Percentiles rank a stretch among this genome's conserved stretches.
Evolutionary conservation across 2,888 invertebrate species (phyloP).

Genomic region (Oligia strigilis): DNA sequence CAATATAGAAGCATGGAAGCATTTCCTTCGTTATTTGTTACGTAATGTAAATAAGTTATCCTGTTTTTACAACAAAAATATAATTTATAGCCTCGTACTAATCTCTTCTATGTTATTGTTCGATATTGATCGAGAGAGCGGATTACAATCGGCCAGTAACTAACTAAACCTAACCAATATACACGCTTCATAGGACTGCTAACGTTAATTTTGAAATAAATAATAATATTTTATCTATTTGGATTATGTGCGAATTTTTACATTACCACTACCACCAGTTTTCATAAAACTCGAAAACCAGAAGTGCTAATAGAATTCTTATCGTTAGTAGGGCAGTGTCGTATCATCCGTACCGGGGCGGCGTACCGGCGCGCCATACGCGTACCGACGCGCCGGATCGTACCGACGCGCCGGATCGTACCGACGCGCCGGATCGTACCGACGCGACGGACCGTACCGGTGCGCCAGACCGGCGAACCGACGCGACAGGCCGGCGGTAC

Average conservation of each 20-base stretch:
- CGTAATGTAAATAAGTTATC: constrained; percentile 48
- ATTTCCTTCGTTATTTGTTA: constrained; percentile 59
- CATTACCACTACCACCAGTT: constrained; percentile 64
- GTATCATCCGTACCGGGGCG: constrained; percentile 53
- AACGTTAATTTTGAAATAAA: constrained; percentile 48
- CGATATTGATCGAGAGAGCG: constrained; percentile 59
- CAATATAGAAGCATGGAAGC: constrained; percentile 59
- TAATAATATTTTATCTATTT: constrained; percentile 43
- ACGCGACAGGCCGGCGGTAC: background rate
- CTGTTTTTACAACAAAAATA: constrained; percentile 51
- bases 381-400: background rate
- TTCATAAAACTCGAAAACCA: constrained; percentile 69
- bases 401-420: background rate
- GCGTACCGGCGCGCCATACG: background rate
- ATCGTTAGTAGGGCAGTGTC: constrained; percentile 77
- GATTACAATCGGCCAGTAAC: constrained; percentile 32
- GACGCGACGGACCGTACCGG: background rate
- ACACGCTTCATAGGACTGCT: constrained; percentile 14
- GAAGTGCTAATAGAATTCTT: constrained; percentile 69
- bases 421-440: no score
- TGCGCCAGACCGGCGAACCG: constrained; percentile 7
- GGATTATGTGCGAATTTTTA: constrained; percentile 41
- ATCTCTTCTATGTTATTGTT: constrained; percentile 54
- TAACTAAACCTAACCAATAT: constrained; percentile 44
- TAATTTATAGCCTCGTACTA: constrained; percentile 66